These are phyloP conservation scores for Scartelaos histophorus DNA, from an alignment of 2,113 vertebrate genomes.

Conservation along the genomic window DNA sequence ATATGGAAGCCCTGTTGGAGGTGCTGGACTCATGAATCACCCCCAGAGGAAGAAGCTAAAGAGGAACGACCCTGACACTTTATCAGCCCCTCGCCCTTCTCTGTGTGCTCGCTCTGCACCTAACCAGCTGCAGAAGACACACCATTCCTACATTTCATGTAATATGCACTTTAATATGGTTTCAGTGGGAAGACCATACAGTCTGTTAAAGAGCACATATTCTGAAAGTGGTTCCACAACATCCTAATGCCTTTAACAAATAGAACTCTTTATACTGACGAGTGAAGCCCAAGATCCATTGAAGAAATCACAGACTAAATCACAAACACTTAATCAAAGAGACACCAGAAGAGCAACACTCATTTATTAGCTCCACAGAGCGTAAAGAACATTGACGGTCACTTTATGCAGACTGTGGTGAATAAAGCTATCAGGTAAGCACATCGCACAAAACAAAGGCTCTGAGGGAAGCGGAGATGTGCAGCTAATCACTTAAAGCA, in stretches of 20 bases:
- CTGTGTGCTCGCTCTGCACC: slow-evolving; percentile 1
- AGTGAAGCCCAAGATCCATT: slow-evolving; percentile 26
- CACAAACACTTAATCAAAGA: slow-evolving; percentile 41
- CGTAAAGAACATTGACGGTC: slow-evolving; percentile 27
- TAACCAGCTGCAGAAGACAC: slow-evolving; percentile 25
- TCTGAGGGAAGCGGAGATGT: slow-evolving; percentile 35
- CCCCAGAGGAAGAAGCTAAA: slow-evolving; percentile 26
- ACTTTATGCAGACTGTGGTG: slow-evolving; percentile 46
- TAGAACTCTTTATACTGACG: slow-evolving; percentile 11
- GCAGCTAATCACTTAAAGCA: slow-evolving; percentile 59
- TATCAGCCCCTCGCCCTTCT: slow-evolving; percentile 19
- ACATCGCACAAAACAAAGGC: slow-evolving; percentile 42
- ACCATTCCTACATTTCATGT: slow-evolving; percentile 13
- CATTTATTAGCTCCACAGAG: slow-evolving; percentile 30
- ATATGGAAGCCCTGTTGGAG: slow-evolving; percentile 30
- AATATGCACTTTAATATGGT: neutral
- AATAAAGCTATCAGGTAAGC: slow-evolving; percentile 42
- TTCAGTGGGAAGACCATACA: neutral
- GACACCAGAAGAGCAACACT: slow-evolving; percentile 7
- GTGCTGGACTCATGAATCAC: slow-evolving; percentile 51
- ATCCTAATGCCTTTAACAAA: slow-evolving; percentile 5
- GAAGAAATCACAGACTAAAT: slow-evolving; percentile 24
- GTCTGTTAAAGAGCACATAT: slow-evolving; percentile 16
- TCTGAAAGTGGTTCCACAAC: slow-evolving; percentile 16
- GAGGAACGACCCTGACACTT: slow-evolving; percentile 47